phyloP scores from a whole-genome alignment of 2,888 invertebrate genomes.

The Terebella lapidaria region DNA sequence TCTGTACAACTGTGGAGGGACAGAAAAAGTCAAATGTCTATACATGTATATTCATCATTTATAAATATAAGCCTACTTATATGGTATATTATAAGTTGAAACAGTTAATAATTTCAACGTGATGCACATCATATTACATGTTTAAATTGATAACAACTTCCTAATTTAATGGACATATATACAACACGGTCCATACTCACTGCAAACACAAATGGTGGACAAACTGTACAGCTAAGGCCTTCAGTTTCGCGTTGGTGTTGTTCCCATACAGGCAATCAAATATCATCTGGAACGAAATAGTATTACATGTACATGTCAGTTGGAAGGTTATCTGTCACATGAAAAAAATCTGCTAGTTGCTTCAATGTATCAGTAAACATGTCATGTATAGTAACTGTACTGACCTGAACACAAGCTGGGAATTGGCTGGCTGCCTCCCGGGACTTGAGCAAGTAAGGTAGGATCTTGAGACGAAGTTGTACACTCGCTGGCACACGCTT shows the following conservation, averaged over 20 bases:
- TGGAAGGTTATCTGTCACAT: too few relatives aligned
- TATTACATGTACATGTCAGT: neutral
- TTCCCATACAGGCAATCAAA: slow-evolving; percentile 82
- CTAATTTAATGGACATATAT: too few relatives aligned
- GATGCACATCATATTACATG: too few relatives aligned
- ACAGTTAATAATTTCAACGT: too few relatives aligned
- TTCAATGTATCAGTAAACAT: neutral
- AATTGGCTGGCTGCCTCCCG: slow-evolving; percentile 53
- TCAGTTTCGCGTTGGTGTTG: slow-evolving; percentile 77
- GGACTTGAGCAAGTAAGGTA: slow-evolving; percentile 71
- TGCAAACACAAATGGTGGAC: slow-evolving; percentile 74
- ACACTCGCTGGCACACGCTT: slow-evolving; percentile 75
- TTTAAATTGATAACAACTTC: too few relatives aligned
- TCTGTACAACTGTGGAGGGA: slow-evolving; percentile 57
- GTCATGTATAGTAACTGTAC: slow-evolving; percentile 1
- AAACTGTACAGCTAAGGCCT: slow-evolving; percentile 75
- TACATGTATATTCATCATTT: too few relatives aligned
- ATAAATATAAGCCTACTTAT: too few relatives aligned
- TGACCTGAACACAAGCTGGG: slow-evolving; percentile 75
- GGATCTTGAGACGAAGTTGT: slow-evolving; percentile 75
- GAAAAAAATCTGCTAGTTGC: too few relatives aligned
- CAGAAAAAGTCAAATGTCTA: neutral
- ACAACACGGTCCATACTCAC: too few relatives aligned
- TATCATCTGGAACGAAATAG: slow-evolving; percentile 61
- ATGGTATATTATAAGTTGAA: too few relatives aligned